Conservation (phyloP, 2,888 invertebrate genomes). For the Cacoxenus indagator region DNA sequence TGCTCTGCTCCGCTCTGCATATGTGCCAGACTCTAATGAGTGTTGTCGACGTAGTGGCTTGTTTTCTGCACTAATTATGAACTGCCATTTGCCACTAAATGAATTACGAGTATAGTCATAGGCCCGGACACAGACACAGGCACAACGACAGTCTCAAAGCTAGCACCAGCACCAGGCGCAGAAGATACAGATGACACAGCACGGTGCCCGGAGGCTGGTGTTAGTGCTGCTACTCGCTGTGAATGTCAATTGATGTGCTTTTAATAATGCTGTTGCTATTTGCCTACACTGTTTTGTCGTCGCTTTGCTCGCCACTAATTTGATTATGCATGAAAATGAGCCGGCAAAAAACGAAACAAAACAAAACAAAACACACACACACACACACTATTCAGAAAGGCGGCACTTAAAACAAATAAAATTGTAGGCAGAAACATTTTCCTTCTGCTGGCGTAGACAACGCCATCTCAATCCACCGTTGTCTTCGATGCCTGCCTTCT, state of each 20-base stretch:
- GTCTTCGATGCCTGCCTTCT: background rate
- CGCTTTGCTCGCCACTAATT: slow-evolving; percentile 9
- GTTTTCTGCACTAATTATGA: slow-evolving; percentile 20
- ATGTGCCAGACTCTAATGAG: background rate
- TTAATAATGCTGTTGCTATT: slow-evolving; percentile 50
- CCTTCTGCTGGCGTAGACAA: background rate
- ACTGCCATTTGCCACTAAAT: slow-evolving; percentile 13
- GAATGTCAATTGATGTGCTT: slow-evolving; percentile 62
- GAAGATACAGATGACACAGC: too few relatives aligned
- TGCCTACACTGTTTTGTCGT: background rate
- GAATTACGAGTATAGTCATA: slow-evolving; percentile 3
- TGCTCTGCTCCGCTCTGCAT: background rate
- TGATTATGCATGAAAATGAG: slow-evolving; percentile 3
- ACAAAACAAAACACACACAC: background rate
- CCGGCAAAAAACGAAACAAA: background rate
- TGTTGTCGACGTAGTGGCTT: background rate
- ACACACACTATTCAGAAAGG: background rate
- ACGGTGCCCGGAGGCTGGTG: too few relatives aligned
- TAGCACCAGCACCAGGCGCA: too few relatives aligned
- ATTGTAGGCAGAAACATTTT: background rate
- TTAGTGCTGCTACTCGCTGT: slow-evolving; percentile 36
- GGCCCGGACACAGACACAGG: background rate
- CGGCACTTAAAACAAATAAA: slow-evolving; percentile 20
- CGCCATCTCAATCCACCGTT: background rate
- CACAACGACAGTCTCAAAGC: background rate